Evolutionary conservation across 2,888 invertebrate genomes (phyloP), one percentile per base, ranked within the genome.

Genomic region (Noctuana brunneofusca): DNA sequence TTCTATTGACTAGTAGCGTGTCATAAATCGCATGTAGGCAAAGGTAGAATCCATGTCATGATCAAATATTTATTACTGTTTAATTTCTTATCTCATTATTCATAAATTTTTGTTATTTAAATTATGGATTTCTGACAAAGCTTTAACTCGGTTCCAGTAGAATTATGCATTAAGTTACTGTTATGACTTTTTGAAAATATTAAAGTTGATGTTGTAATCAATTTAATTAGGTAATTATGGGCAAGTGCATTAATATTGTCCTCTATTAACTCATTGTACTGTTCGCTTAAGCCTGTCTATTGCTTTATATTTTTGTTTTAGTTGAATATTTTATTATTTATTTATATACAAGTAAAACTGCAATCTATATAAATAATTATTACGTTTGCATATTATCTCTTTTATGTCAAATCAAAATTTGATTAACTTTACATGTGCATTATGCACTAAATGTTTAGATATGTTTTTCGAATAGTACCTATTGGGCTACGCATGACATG

Each of bases 91-190:
- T 82, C 74, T 84, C 80, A 83, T 88, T 85, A 87, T 85, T 88
- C 86, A 81, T 88, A 84, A 88, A 88, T 86, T 89, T n/a, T 89
- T 88, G 88, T 89, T 91, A 87, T 86, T 81, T 88, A 87, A 89
- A 89, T 89, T 87, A 86, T 89, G 87, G 84, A 89, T 88, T 90
- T 90, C 86, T 89, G 86, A 86, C 79, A 87, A 90, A 91, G 91
- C 91, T 91, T 91, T 91, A 91, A 91, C 90, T 89, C 82, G 89
- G 91, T 91, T 91, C 89, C 90, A 91, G 87, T 90, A 91, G 90
- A 88, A 83, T 84, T 89, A 87, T 87, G 80, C 88, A 87, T 84
- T 91, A 89, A 90, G 90, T 91, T 91, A 90, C 89, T 90, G 91
- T 91, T 91, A 89, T 89, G 80, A 82, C 83, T 86, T 85, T 85